phyloP scores from a whole-genome alignment of 2,888 invertebrate genomes.

The Tinea semifulvella region DNA sequence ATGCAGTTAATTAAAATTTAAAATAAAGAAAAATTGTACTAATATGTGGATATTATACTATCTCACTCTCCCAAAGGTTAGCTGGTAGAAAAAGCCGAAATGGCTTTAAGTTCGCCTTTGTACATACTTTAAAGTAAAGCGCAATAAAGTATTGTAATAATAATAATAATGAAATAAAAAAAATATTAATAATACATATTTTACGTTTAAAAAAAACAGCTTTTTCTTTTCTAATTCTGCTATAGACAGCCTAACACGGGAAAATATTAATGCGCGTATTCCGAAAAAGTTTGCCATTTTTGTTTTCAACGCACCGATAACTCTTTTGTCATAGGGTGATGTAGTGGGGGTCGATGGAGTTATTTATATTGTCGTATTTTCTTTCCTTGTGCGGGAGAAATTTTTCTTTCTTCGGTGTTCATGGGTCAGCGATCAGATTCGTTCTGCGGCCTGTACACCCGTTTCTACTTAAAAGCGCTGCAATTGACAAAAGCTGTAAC shows the following conservation, averaged over 20 bases:
- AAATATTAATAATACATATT: no score
- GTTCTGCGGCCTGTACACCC: conserved; percentile 35
- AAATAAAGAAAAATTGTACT: no score
- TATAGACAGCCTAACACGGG: conserved; percentile 1
- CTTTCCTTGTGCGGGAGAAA: conserved; percentile 49
- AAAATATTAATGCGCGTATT: conserved; percentile 11
- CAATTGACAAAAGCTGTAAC: conserved; percentile 24
- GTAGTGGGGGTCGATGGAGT: conserved; percentile 60
- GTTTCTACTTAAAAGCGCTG: conserved; percentile 21
- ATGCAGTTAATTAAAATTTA: no score
- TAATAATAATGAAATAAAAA: no score
- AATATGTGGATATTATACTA: no score
- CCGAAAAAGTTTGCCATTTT: conserved; percentile 63
- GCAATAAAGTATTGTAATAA: no score
- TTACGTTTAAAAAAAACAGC: no score
- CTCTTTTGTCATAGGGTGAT: conserved; percentile 68
- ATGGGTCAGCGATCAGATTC: conserved; percentile 65
- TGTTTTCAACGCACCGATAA: conserved; percentile 68
- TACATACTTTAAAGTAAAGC: no score
- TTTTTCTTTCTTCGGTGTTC: conserved; percentile 65
- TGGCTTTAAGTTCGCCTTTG: no score
- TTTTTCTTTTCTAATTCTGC: conserved; percentile 6
- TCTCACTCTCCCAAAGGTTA: no score
- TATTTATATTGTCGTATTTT: conserved; percentile 66
- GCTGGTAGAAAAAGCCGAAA: no score